These are phyloP conservation scores for Tiliacea aurago DNA, from an alignment of 2,888 invertebrate genomes.

Conservation along the genomic window DNA sequence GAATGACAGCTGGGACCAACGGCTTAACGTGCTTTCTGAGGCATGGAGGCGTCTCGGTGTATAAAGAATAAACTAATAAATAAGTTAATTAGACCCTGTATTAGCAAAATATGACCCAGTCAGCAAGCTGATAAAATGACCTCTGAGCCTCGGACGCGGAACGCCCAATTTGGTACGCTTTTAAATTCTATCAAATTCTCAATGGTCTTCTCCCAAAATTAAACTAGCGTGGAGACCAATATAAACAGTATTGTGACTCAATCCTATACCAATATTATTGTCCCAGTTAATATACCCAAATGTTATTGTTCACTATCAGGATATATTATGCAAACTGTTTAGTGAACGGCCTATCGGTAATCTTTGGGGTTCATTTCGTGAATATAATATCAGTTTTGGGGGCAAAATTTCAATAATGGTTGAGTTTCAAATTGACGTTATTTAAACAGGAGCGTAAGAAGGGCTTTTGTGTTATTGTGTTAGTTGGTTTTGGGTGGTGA, in stretches of 20 bases:
- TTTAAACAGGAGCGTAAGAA: slow-evolving; percentile 29
- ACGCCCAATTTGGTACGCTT: too few species aligned
- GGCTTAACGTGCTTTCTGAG: too few species aligned
- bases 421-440: slow-evolving; percentile 34
- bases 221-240: background rate
- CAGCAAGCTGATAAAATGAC: too few species aligned
- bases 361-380: slow-evolving; percentile 60
- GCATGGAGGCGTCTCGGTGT: too few species aligned
- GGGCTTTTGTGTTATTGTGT: background rate
- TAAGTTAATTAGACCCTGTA: too few species aligned
- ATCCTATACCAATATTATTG: slow-evolving; percentile 25
- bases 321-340: slow-evolving; percentile 64
- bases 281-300: slow-evolving; percentile 41
- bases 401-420: slow-evolving; percentile 56
- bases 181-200: too few species aligned
- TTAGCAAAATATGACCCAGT: too few species aligned
- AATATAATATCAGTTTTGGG: slow-evolving; percentile 59
- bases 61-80: too few species aligned
- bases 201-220: background rate
- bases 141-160: too few species aligned
- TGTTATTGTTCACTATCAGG: slow-evolving; percentile 54
- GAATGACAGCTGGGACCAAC: too few species aligned
- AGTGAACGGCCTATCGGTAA: slow-evolving; percentile 54
- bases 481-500: background rate
- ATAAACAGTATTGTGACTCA: slow-evolving; percentile 2